Percentiles rank a stretch among this genome's conserved stretches.
Conservation (phyloP, 2,113 vertebrate genomes). For the human (Homo sapiens) region DNA sequence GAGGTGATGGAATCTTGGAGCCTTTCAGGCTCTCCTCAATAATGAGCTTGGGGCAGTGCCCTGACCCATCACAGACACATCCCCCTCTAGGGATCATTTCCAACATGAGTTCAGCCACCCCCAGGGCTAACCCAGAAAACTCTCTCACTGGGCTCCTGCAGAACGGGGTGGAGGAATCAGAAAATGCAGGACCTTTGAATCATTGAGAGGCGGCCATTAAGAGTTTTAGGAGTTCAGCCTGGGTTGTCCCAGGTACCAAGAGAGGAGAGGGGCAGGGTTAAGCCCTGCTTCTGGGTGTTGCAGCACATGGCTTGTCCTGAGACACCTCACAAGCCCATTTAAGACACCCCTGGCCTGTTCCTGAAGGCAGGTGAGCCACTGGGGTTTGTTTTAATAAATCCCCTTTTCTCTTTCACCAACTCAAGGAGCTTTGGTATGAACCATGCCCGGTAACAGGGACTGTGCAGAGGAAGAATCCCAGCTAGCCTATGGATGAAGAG, state of each 20-base stretch:
- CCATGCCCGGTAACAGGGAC: fast-evolving
- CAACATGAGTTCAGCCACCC: neutral
- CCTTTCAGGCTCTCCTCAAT: neutral
- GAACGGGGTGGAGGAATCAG: neutral
- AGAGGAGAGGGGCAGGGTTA: no score
- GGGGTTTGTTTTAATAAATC: neutral
- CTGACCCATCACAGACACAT: neutral
- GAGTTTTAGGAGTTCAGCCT: neutral
- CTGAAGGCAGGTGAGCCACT: neutral
- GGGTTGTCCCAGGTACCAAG: neutral
- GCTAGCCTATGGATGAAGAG: fast-evolving
- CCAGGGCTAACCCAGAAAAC: neutral
- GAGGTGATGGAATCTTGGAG: no score
- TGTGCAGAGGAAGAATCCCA: neutral
- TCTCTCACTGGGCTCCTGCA: neutral
- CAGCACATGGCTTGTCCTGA: neutral
- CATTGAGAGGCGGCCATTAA: neutral
- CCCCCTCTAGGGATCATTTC: no score
- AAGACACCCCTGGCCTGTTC: neutral
- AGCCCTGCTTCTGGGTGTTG: neutral
- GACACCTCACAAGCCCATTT: neutral
- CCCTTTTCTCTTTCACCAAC: neutral
- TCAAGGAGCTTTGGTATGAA: neutral
- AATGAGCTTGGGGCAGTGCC: neutral
- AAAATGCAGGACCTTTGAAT: neutral